These are phyloP conservation scores for Hylaeus volcanicus DNA, from an alignment of 1,140 invertebrate genomes.

Conservation along the genomic window DNA sequence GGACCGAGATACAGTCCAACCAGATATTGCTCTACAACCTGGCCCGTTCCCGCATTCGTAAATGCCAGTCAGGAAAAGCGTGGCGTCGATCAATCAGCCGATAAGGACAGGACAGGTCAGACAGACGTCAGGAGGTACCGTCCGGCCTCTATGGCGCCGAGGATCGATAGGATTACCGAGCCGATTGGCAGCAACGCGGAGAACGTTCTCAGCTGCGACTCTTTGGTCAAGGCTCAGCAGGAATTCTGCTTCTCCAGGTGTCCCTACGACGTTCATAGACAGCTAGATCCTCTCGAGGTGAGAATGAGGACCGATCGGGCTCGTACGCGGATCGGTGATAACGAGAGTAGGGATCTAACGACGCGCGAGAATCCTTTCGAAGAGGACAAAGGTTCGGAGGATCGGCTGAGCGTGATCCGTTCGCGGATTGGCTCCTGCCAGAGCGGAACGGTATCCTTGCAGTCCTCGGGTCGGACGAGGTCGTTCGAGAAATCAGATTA, in stretches of 20 bases:
- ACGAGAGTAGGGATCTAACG: not conserved
- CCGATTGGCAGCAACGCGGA: not conserved
- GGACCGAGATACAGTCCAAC: conserved; percentile 15
- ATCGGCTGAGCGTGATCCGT: conserved; percentile 28
- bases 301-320: conserved; percentile 28
- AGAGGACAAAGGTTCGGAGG: not conserved
- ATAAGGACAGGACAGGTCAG: not conserved
- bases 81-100: not conserved
- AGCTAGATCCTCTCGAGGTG: conserved; percentile 23
- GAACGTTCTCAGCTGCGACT: not conserved
- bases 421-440: conserved; percentile 16
- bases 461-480: not conserved
- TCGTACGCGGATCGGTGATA: not conserved
- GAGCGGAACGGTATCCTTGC: not conserved
- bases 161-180: conserved; percentile 6
- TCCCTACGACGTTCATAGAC: conserved; percentile 10
- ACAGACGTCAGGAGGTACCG: conserved; percentile 20
- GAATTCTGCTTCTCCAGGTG: conserved; percentile 12
- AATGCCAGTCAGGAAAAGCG: conserved; percentile 3
- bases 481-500: conserved; percentile 37
- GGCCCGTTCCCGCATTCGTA: conserved; percentile 30
- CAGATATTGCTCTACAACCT: conserved; percentile 29
- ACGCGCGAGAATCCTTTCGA: not conserved
- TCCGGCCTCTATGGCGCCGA: not conserved
- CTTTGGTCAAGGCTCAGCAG: not conserved